phyloP scores from a whole-genome alignment of 2,113 vertebrate species.

The Dissostichus mawsoni region DNA sequence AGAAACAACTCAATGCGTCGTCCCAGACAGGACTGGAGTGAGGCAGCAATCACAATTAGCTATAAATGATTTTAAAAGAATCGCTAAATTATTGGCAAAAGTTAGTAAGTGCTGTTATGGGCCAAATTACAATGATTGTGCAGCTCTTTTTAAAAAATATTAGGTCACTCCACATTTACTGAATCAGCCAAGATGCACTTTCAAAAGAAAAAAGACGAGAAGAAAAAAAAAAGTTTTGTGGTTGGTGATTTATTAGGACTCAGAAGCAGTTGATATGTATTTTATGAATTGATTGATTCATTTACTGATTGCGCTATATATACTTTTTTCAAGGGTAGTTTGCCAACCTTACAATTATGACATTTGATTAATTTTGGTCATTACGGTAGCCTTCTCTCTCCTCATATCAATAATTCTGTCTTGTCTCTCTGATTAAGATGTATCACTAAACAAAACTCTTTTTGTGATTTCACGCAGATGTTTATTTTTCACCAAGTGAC shows the following conservation, averaged over 20 bases:
- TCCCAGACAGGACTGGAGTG: background rate
- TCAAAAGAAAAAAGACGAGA: background rate
- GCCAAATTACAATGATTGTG: background rate
- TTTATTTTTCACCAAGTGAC: slow-evolving; percentile 86
- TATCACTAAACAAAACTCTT: background rate
- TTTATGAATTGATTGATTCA: no score
- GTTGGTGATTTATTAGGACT: no score
- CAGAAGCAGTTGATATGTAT: no score
- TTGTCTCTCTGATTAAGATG: background rate
- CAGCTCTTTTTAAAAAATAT: background rate
- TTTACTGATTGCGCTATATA: no score
- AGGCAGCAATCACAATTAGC: background rate
- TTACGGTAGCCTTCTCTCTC: background rate
- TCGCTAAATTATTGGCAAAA: background rate
- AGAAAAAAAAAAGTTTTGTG: no score
- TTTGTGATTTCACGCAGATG: slow-evolving; percentile 73
- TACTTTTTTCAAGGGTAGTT: no score
- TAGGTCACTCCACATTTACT: background rate
- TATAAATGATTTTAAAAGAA: no score
- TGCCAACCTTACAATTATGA: no score
- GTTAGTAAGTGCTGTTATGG: background rate
- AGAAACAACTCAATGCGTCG: background rate
- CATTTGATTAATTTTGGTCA: no score
- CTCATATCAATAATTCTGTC: background rate
- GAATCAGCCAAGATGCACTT: background rate